A percentile compares a stretch with the other conserved stretches of the same genome.
Evolutionary conservation across 1,140 invertebrate species (phyloP).

Genomic region (Limonius californicus): DNA sequence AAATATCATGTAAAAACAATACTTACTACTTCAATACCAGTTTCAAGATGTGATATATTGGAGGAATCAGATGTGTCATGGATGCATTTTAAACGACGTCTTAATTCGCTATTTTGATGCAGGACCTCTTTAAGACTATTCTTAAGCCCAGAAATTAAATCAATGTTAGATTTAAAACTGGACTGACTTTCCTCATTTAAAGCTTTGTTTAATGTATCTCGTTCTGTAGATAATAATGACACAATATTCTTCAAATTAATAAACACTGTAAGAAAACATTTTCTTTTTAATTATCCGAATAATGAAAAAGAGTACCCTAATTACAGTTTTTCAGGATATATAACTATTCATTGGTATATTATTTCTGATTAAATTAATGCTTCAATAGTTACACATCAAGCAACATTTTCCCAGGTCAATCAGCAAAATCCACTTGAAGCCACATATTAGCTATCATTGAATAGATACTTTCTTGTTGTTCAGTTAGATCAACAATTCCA

Average conservation of each 20-base stretch:
- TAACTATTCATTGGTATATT: no score
- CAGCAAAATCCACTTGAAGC: no score
- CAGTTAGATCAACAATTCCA: no score
- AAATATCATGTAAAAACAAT: no score
- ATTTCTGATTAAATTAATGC: no score
- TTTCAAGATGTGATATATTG: slow-evolving; percentile 53
- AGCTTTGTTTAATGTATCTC: slow-evolving; percentile 57
- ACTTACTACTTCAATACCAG: slow-evolving; percentile 49
- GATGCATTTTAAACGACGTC: slow-evolving; percentile 61
- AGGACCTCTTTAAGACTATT: slow-evolving; percentile 61
- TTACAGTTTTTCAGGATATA: no score
- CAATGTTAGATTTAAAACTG: slow-evolving; percentile 32
- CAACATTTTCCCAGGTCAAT: no score
- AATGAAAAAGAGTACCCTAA: not conserved
- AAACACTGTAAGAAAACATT: slow-evolving; percentile 50
- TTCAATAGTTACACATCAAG: no score
- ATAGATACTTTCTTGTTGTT: no score
- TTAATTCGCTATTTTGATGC: slow-evolving; percentile 71
- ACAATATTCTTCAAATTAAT: slow-evolving; percentile 52
- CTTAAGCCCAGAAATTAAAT: slow-evolving; percentile 53
- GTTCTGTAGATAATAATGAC: slow-evolving; percentile 56
- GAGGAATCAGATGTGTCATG: slow-evolving; percentile 60
- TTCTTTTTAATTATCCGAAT: not conserved
- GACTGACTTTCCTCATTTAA: slow-evolving; percentile 51
- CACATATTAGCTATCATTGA: no score